Evolutionary conservation across 2,888 invertebrate genomes (phyloP), one percentile per base, ranked within the genome.

Genomic region (Panopea generosa): DNA sequence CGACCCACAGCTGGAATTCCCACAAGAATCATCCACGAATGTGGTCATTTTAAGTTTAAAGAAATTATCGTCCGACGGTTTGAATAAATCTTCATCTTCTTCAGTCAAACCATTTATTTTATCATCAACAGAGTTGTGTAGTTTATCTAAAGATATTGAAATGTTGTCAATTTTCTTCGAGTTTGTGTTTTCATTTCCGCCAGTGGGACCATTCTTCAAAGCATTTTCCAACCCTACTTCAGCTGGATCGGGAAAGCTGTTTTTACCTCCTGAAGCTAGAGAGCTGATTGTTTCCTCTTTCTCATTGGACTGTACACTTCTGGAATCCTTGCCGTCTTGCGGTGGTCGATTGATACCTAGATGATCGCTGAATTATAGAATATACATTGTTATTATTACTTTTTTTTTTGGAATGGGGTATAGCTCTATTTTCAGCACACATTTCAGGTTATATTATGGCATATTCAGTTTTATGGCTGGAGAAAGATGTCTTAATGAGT

Each of bases 231-330:
- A 40, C 7, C 56, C 75, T 9, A 73, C 70, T 27, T 76, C 76
- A 4, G 66, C 78, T 1, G 75, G 65, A 50, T 78, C 70, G 14
- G 55, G 60, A 7, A 66, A 59, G 57, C 73, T 76, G 49, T 72
- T 71, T 56, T 61, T 74, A 24, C 85, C 84, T 52, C 73, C 78
- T 0, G 85, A 85, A 1, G 83, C 80, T 33, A 78, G 27, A 68
- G 85, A 85, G 65, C 82, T 84, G 9, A 79, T 68, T 9, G 83
- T 83, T 40, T 85, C 85, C 22, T 76, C 69, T 65, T 62, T 80
- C 26, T 82, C 82, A 63, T 67, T 79, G 9, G 72, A 70, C 3
- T 52, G 69, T 50, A 33, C 72, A 61, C 74, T 82, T 60, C 27
- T 18, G 14, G 20, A 67, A 60, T 76, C 81, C 63, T 60, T 71